phyloP scores from a whole-genome alignment of 2,113 vertebrate species.

The Pyxicephalus adspersus region DNA sequence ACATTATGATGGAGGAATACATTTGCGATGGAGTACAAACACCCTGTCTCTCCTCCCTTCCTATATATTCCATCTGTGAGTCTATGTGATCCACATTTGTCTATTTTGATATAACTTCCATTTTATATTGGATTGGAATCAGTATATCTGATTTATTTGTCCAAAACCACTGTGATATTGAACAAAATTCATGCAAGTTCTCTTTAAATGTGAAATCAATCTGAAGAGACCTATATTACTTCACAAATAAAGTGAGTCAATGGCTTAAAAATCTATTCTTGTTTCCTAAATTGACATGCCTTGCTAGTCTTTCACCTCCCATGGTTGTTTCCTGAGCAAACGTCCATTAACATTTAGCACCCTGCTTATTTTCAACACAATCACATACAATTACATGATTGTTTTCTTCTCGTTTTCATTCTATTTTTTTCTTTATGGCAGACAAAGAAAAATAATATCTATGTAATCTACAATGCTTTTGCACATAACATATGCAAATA shows the following conservation, averaged over 20 bases:
- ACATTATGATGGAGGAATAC: too few species aligned
- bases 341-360: constrained; percentile 38
- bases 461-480: constrained; percentile 1
- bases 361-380: constrained; percentile 25
- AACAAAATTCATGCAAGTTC: not conserved
- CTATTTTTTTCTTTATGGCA: not conserved
- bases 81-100: too few species aligned
- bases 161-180: too few species aligned
- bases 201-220: not conserved
- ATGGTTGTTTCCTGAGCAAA: not conserved
- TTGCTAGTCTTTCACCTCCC: constrained; percentile 35
- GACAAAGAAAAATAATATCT: constrained; percentile 31
- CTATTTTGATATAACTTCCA: constrained; percentile 11
- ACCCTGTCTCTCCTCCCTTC: too few species aligned
- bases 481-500: constrained; percentile 13
- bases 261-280: constrained; percentile 21
- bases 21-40: too few species aligned
- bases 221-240: not conserved
- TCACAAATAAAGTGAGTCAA: not conserved
- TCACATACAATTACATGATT: constrained; percentile 23
- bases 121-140: not conserved
- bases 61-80: too few species aligned
- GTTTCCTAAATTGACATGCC: constrained; percentile 16
- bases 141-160: not conserved
- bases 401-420: constrained; percentile 15